A percentile compares a stretch with the other conserved stretches of the same genome.
Evolutionary conservation across 2,888 invertebrate genomes (phyloP).

Genomic region (Polia nebulosa): DNA sequence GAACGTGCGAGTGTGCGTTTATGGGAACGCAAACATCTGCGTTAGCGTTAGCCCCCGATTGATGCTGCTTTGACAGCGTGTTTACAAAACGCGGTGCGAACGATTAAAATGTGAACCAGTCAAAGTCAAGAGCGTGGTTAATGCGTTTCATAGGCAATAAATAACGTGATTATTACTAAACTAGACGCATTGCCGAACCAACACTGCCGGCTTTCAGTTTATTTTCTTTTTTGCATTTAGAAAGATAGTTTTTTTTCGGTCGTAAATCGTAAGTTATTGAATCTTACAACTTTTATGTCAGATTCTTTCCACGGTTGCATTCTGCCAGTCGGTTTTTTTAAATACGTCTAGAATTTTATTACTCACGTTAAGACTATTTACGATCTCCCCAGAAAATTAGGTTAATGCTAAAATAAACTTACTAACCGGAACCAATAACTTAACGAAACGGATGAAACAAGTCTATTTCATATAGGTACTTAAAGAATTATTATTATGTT

Average conservation of each 20-base stretch:
- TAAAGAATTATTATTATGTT: too few species aligned
- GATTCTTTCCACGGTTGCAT: too few species aligned
- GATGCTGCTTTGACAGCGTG: conserved; percentile 80
- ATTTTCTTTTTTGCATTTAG: conserved; percentile 27
- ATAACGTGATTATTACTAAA: conserved; percentile 39
- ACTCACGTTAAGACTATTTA: too few species aligned
- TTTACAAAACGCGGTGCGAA: conserved; percentile 75
- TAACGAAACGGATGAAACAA: conserved; percentile 12
- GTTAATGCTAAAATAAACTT: conserved; percentile 7
- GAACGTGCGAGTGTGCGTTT: conserved; percentile 66
- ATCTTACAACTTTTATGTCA: conserved; percentile 31
- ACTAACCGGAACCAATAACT: background rate
- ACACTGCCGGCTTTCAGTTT: conserved; percentile 9
- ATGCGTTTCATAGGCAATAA: conserved; percentile 40
- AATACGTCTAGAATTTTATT: background rate
- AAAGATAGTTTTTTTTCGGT: conserved; percentile 13
- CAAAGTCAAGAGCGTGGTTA: conserved; percentile 62
- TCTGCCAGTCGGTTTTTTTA: background rate
- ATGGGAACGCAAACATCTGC: conserved; percentile 75
- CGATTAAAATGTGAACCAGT: conserved; percentile 70
- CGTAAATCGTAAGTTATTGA: conserved; percentile 43
- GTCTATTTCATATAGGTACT: too few species aligned
- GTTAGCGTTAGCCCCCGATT: conserved; percentile 74
- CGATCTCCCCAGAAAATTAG: background rate
- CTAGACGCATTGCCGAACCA: conserved; percentile 11